Base-by-base conservation (phyloP, 2,113 vertebrate genomes). In the Hucho hucho region DNA sequence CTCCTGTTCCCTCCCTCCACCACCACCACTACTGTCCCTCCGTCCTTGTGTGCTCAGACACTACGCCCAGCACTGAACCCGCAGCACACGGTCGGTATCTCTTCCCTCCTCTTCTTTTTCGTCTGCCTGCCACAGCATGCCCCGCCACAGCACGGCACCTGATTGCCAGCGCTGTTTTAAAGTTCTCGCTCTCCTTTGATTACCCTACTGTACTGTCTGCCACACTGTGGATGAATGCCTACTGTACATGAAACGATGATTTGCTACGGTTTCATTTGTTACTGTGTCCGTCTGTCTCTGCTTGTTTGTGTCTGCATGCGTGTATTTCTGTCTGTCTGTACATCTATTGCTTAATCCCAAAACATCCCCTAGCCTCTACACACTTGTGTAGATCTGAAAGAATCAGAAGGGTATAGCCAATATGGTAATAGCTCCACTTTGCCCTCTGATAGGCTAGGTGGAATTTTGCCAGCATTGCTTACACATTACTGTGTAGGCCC, bases 31-130 rank as follows among this genome's bases (percentile, higher is more conserved):
- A 81, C 83, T 80, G 84, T 76, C 37, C 86, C 90, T 86, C 85
- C 85, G 87, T 88, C 87, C 88, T 72, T 86, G 89, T 92, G 92
- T 88, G 90, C 91, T 92, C 92, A 94, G 93, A 94, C 86, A 84
- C 90, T 79, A 82, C 88, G 86, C 92, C 92, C 91, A 93, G 92
- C 90, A 90, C 92, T 84, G 93, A 94, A 92, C 92, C 93, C 79
- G 92, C 93, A 87, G 91, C 92, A 92, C 93, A 94, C 90, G 93
- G 93, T 94, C 91, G 91, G 93, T 94, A 93, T 86, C 88, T 89
- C 84, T 92, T 86, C 9, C 37, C 37, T 12, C 9, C 37, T 74
- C 76, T 77, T 43, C 78, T 72, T 73, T 71, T 77, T 46, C 75
- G 71, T 81, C 65, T 16, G 66, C 66, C 77, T 61, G 63, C 71